These are phyloP conservation scores for Melanerpes aurifrons DNA, from an alignment of 2,113 vertebrate genomes.

Conservation along the genomic window DNA sequence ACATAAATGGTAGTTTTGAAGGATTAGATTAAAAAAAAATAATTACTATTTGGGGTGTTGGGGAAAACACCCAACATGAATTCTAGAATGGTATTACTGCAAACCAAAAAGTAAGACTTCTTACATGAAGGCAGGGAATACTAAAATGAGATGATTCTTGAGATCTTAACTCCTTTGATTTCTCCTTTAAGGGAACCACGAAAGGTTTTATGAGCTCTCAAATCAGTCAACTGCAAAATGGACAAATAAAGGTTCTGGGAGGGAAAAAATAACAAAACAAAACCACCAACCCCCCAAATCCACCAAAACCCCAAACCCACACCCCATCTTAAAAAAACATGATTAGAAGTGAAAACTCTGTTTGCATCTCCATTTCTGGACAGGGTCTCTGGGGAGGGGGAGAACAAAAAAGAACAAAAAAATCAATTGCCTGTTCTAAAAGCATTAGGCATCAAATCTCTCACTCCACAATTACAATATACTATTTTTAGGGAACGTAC, in stretches of 20 bases:
- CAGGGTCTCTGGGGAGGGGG: background rate
- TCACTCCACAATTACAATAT: conserved; percentile 20
- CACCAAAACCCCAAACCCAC: too few species aligned
- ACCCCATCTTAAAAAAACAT: background rate
- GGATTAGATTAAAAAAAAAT: background rate
- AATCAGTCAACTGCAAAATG: background rate
- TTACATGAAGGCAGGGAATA: background rate
- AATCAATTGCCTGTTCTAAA: background rate
- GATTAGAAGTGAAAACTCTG: background rate
- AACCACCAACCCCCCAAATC: too few species aligned
- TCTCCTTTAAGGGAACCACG: background rate
- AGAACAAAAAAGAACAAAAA: background rate
- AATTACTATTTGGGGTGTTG: background rate
- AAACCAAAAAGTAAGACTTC: background rate
- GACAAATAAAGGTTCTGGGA: background rate
- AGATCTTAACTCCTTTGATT: background rate
- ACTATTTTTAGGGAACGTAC: conserved; percentile 37
- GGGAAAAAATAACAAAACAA: background rate
- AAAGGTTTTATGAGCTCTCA: background rate
- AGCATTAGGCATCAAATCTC: background rate
- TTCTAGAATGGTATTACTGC: background rate
- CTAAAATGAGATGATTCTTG: background rate
- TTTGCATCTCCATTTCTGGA: background rate
- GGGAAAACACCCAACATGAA: accelerated
- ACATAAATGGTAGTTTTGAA: background rate